Evolutionary conservation across 2,888 invertebrate species (phyloP).

Genomic region (Metellina segmentata): DNA sequence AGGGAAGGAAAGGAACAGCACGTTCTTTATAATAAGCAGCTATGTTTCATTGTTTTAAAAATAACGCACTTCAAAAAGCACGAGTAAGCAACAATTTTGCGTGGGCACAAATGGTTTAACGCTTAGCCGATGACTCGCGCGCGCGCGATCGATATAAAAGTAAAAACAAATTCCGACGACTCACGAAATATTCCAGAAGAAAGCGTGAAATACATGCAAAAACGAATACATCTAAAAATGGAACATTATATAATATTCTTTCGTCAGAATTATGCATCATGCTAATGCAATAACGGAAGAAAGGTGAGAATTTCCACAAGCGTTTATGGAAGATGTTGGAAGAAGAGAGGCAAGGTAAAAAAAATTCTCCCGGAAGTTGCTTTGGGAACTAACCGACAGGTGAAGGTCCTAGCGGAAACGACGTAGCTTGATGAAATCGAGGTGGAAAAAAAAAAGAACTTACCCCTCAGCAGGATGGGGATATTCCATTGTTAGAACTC

Average conservation of each 20-base stretch:
- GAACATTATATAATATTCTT: background rate
- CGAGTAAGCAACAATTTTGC: background rate
- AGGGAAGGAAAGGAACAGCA: background rate
- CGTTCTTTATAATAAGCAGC: background rate
- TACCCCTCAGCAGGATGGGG: background rate
- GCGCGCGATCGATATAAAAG: background rate
- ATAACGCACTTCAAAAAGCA: background rate
- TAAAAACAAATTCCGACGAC: background rate
- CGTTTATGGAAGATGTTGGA: background rate
- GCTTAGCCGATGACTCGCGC: background rate
- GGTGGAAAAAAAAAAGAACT: constrained; percentile 19
- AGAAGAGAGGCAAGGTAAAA: background rate
- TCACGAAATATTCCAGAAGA: background rate
- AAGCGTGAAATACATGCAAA: background rate
- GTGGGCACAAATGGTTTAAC: background rate
- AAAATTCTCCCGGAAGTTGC: constrained; percentile 31
- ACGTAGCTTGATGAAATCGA: background rate
- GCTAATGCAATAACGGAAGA: constrained; percentile 16
- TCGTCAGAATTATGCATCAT: background rate
- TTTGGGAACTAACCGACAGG: constrained; percentile 65
- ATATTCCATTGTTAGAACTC: constrained; percentile 28
- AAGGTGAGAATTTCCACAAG: background rate
- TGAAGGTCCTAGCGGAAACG: constrained; percentile 50
- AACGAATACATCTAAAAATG: no score
- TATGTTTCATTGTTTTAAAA: constrained; percentile 1